Conservation (phyloP, 2,888 invertebrate genomes). For the Cremastinae sp. region DNA sequence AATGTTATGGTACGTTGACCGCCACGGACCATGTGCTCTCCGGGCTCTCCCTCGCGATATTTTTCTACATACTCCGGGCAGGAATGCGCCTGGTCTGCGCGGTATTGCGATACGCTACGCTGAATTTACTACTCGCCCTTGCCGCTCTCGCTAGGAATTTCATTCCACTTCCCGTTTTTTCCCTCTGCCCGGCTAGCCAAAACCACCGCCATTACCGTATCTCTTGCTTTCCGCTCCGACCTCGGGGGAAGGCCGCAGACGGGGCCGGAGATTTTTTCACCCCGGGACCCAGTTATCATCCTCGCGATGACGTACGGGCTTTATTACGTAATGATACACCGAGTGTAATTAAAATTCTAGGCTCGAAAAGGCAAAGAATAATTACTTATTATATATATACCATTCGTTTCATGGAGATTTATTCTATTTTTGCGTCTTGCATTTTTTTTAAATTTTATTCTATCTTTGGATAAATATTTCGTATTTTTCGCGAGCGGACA, state of each 20-base stretch:
- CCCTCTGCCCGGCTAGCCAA: slow-evolving; percentile 31
- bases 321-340: slow-evolving; percentile 15
- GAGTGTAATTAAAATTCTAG: background rate
- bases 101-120: slow-evolving; percentile 69
- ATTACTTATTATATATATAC: too few species aligned
- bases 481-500: too few species aligned
- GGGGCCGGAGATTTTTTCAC: slow-evolving; percentile 29
- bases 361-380: background rate
- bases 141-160: slow-evolving; percentile 56
- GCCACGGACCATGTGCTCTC: slow-evolving; percentile 74
- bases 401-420: too few species aligned
- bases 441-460: too few species aligned
- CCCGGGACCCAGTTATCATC: slow-evolving; percentile 29
- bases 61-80: slow-evolving; percentile 24
- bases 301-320: slow-evolving; percentile 2
- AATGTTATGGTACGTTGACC: slow-evolving; percentile 80
- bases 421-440: too few species aligned
- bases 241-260: slow-evolving; percentile 40
- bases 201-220: slow-evolving; percentile 57
- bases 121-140: slow-evolving; percentile 71
- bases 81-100: slow-evolving; percentile 49
- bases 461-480: too few species aligned
- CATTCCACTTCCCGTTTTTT: slow-evolving; percentile 50
- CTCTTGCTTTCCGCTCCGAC: slow-evolving; percentile 52
- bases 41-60: slow-evolving; percentile 57